Base-by-base conservation (phyloP, 2,797 vertebrate species). In the Salmo trutta region DNA sequence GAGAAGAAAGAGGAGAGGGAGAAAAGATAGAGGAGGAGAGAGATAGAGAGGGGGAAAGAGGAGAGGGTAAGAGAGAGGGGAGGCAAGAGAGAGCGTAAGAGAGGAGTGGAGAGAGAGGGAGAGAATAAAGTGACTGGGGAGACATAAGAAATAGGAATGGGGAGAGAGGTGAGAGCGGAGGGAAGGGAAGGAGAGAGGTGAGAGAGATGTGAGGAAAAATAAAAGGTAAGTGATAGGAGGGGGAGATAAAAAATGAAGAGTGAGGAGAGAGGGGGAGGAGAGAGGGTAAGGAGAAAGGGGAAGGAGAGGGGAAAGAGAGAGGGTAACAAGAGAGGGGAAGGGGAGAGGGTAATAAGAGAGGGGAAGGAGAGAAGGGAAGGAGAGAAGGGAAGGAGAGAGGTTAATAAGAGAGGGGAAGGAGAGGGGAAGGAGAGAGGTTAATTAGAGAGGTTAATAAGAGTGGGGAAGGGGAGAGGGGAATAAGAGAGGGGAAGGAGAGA, bases 121-220 rank as follows among this genome's bases (percentile, higher is more conserved):
- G 8, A 4, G 2, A 15, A 68, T 33, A 6, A 33, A 33, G 33
- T 33, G 33, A 33, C 33, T 33, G 65, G 14, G 27, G 51, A 56
- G 10, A 33, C 21, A 65, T 29, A 21, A 19, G 73, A 53, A 8
- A 33, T n/a, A 21, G 47, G 47, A 52, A 17, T 5, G 41, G 21
- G 29, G 24, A 73, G 59, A 6, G 17, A 21, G 14, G 73, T 3
- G 66, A 66, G 16, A 21, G 76, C 54, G 75, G 76, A 31, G 79
- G 81, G 17, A 75, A 19, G 64, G 65, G 54, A 59, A 3, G 24
- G 5, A 21, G 62, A 19, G 68, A 16, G 15, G 5, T 51, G 79
- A 52, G 51, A 29, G 29, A 29, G 29, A 5, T 52, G 24, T 24
- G 24, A 24, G 24, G 24, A 24, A 24, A 24, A 24, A 24, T 24